phyloP scores from a whole-genome alignment of 2,888 invertebrate species.

The Ophion costatus region DNA sequence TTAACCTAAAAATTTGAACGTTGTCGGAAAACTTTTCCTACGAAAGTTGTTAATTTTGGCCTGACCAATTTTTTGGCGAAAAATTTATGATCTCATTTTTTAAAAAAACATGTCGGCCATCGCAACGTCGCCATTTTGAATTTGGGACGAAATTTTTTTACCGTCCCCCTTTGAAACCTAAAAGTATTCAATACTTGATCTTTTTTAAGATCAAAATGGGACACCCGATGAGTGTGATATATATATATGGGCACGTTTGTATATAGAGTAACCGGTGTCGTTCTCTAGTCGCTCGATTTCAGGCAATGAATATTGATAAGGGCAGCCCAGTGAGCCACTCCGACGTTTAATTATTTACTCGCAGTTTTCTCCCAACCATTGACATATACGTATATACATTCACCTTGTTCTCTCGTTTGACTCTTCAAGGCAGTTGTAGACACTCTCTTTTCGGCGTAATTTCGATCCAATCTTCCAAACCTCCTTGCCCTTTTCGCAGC shows the following conservation, averaged over 20 bases:
- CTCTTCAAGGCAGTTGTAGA: conserved; percentile 66
- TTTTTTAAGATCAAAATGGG: too few relatives aligned
- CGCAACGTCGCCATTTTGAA: too few relatives aligned
- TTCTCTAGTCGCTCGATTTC: conserved; percentile 69
- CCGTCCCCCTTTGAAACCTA: too few relatives aligned
- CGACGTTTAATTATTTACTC: conserved; percentile 72
- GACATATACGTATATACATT: background rate
- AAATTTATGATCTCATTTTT: too few relatives aligned
- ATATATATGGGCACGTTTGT: background rate
- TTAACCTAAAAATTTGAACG: too few relatives aligned
- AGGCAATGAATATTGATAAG: conserved; percentile 74
- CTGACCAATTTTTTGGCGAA: too few relatives aligned
- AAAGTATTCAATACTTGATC: too few relatives aligned
- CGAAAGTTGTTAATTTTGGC: too few relatives aligned
- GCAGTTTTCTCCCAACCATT: conserved; percentile 19
- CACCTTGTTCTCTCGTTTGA: conserved; percentile 21
- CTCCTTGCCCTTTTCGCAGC: conserved; percentile 19
- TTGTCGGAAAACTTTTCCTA: too few relatives aligned
- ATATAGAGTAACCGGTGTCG: conserved; percentile 44
- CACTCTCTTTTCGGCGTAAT: conserved; percentile 60
- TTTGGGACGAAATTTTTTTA: too few relatives aligned
- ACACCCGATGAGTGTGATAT: too few relatives aligned
- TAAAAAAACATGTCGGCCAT: too few relatives aligned
- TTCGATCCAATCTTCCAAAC: conserved; percentile 34
- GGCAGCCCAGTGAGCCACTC: conserved; percentile 69